A percentile compares a stretch with the other conserved stretches of the same genome.
phyloP scores from a whole-genome alignment of 2,888 invertebrate species.

The Amphimallon solstitiale region DNA sequence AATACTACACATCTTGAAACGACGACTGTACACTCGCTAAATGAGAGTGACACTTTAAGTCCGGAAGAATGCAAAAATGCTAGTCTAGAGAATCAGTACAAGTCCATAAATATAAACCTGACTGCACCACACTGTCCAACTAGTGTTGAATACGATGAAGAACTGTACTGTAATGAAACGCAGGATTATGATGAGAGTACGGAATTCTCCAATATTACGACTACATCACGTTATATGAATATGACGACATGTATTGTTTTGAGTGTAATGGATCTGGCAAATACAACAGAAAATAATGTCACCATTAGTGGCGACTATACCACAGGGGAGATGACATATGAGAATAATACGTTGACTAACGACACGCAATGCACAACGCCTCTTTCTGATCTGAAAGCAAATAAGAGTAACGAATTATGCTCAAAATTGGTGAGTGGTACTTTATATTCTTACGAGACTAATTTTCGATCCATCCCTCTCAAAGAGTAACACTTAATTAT shows the following conservation, averaged over 20 bases:
- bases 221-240: not conserved
- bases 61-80: slow-evolving; percentile 15
- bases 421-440: slow-evolving; percentile 11
- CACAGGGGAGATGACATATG: not conserved
- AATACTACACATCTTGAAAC: not conserved
- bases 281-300: not conserved
- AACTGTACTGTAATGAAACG: slow-evolving; percentile 18
- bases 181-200: not conserved
- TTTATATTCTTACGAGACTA: not conserved
- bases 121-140: slow-evolving; percentile 30
- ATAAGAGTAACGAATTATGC: not conserved
- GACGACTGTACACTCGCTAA: not conserved
- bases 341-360: not conserved
- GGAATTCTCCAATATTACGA: not conserved
- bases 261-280: not conserved
- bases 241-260: slow-evolving; percentile 28
- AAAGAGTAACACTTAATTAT: not conserved
- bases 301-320: not conserved
- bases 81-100: slow-evolving; percentile 11
- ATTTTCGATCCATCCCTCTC: not conserved
- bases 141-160: slow-evolving; percentile 30
- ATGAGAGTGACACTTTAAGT: not conserved
- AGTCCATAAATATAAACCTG: not conserved
- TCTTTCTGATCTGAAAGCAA: not conserved
- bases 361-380: not conserved